Percentiles rank a stretch among this genome's conserved stretches.
These are phyloP conservation scores for Zygaena filipendulae DNA, from an alignment of 2,888 invertebrate genomes.

Conservation along the genomic window DNA sequence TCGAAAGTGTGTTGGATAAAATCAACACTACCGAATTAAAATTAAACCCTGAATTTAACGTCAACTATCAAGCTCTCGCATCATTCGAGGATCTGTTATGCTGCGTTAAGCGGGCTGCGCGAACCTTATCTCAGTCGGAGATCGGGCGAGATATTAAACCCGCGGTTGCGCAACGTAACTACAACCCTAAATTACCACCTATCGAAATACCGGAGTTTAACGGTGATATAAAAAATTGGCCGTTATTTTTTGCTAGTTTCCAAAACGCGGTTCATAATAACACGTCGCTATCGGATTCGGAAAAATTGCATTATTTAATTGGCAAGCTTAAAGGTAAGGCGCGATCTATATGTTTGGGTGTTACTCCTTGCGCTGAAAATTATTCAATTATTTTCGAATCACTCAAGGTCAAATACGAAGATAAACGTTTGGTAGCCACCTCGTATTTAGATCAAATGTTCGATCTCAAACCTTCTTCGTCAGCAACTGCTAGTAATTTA, in stretches of 20 bases:
- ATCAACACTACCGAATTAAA: neutral
- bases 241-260: neutral
- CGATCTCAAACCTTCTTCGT: neutral
- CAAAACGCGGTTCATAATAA: neutral
- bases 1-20: neutral
- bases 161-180: too few relatives aligned
- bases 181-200: neutral
- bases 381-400: slow-evolving; percentile 3
- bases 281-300: neutral
- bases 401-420: slow-evolving; percentile 3
- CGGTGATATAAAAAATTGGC: neutral
- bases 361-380: slow-evolving; percentile 1
- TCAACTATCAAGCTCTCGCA: neutral
- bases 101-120: neutral
- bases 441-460: slow-evolving; percentile 2
- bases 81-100: slow-evolving; percentile 1
- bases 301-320: slow-evolving; percentile 3
- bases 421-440: neutral
- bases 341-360: slow-evolving; percentile 1
- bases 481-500: neutral
- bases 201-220: slow-evolving; percentile 1
- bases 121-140: neutral
- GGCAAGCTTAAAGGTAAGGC: slow-evolving; percentile 4
- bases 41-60: neutral
- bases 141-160: neutral